phyloP scores from a whole-genome alignment of 2,888 invertebrate genomes.

The Adineta ricciae region DNA sequence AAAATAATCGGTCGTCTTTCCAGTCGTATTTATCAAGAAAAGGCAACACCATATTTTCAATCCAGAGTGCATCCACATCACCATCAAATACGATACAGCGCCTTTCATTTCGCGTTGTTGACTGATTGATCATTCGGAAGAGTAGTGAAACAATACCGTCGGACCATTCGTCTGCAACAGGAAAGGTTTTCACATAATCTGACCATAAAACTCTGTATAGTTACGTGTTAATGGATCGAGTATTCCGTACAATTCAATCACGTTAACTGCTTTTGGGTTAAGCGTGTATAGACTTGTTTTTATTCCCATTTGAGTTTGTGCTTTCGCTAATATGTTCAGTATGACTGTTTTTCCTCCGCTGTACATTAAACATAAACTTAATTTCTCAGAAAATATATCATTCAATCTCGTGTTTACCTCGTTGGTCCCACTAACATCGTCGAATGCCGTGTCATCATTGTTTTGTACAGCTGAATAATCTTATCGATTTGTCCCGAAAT shows the following conservation, averaged over 20 bases:
- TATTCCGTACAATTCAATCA: constrained; percentile 92
- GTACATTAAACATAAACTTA: constrained; percentile 45
- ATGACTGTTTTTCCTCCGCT: constrained; percentile 35
- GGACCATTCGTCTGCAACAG: constrained; percentile 98
- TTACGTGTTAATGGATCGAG: constrained; percentile 86
- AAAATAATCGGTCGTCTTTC: constrained; percentile 52
- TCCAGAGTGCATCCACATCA: constrained; percentile 99
- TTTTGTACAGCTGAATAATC: constrained; percentile 96
- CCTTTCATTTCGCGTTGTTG: constrained; percentile 89
- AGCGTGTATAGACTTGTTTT: constrained; percentile 65
- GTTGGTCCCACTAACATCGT: constrained; percentile 96
- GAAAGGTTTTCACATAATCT: constrained; percentile 56
- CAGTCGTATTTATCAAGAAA: constrained; percentile 52
- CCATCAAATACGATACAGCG: constrained; percentile 99
- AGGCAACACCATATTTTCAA: constrained; percentile 73
- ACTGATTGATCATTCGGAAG: constrained; percentile 87
- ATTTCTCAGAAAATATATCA: constrained; percentile 64
- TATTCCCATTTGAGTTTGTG: constrained; percentile 33
- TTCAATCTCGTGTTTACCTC: constrained; percentile 63
- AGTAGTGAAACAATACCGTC: constrained; percentile 65
- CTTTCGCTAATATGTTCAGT: constrained; percentile 28
- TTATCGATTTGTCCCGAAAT: constrained; percentile 96
- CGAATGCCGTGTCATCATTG: constrained; percentile 93
- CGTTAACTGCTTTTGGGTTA: constrained; percentile 90
- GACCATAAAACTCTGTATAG: constrained; percentile 39